Evolutionary conservation across 2,797 vertebrate species (phyloP).

Genomic region (Prunella strophiata): DNA sequence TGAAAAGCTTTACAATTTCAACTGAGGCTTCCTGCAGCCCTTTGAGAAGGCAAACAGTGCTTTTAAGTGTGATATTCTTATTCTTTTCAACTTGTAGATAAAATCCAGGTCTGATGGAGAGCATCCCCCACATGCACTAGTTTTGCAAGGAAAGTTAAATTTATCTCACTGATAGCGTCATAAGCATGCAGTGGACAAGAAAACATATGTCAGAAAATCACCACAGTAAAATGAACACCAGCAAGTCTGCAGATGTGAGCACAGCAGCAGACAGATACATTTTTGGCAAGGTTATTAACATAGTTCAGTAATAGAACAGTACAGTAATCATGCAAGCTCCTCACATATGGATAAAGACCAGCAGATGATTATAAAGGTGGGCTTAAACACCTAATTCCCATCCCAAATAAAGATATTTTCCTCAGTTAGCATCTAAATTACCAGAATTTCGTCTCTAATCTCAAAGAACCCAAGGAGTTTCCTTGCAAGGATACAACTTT

Average conservation of each 20-base stretch:
- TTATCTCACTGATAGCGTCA: background rate
- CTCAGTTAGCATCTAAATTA: background rate
- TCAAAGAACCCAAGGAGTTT: background rate
- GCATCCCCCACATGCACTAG: background rate
- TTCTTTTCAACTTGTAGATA: slow-evolving; percentile 53
- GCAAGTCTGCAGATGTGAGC: background rate
- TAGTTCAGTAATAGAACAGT: background rate
- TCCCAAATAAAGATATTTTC: background rate
- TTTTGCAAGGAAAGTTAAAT: slow-evolving; percentile 14
- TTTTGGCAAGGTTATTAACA: background rate
- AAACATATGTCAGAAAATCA: background rate
- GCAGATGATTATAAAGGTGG: background rate
- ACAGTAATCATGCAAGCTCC: background rate
- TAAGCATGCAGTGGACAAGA: background rate
- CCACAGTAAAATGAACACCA: background rate
- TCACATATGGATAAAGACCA: background rate
- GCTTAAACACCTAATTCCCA: background rate
- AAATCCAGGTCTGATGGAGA: slow-evolving; percentile 24
- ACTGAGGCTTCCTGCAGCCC: slow-evolving; percentile 57
- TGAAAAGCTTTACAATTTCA: slow-evolving; percentile 69
- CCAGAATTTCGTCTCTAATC: background rate
- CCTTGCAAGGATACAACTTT: background rate
- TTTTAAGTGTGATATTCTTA: slow-evolving; percentile 66
- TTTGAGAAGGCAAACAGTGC: slow-evolving; percentile 66
- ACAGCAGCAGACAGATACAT: background rate